These are phyloP conservation scores for Aphrophora alni DNA, from an alignment of 2,888 invertebrate species.

Conservation along the genomic window DNA sequence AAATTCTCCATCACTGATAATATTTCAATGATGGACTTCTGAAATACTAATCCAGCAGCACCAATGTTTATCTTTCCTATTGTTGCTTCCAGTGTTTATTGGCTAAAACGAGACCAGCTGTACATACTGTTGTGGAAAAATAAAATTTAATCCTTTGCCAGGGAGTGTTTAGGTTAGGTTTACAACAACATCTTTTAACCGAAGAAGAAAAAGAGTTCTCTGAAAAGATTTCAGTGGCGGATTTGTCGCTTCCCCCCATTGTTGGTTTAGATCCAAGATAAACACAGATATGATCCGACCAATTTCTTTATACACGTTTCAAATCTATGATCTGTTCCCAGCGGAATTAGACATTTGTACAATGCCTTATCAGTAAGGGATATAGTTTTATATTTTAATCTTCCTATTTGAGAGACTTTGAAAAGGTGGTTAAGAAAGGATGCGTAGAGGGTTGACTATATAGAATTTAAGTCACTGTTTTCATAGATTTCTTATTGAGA, in stretches of 20 bases:
- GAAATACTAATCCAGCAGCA: neutral
- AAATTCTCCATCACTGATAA: too few relatives aligned
- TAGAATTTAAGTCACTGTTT: too few relatives aligned
- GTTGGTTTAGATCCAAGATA: neutral
- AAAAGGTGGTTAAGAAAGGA: neutral
- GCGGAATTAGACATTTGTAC: neutral
- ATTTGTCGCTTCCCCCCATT: neutral
- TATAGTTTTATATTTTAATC: neutral
- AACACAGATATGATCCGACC: neutral
- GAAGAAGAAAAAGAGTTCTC: neutral
- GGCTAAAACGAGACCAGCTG: neutral
- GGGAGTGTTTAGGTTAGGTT: neutral
- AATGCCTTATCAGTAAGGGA: neutral
- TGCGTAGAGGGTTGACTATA: too few relatives aligned
- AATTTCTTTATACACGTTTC: neutral
- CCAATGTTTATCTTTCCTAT: neutral
- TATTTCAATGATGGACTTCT: too few relatives aligned
- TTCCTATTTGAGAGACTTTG: neutral
- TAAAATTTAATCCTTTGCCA: neutral
- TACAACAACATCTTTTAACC: neutral
- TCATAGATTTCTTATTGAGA: too few relatives aligned
- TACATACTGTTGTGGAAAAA: neutral
- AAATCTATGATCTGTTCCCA: neutral
- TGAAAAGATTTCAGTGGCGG: too few relatives aligned
- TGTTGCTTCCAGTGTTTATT: neutral